Base-by-base conservation (phyloP, 2,888 invertebrate species). In the Drosophila peninsularis region DNA sequence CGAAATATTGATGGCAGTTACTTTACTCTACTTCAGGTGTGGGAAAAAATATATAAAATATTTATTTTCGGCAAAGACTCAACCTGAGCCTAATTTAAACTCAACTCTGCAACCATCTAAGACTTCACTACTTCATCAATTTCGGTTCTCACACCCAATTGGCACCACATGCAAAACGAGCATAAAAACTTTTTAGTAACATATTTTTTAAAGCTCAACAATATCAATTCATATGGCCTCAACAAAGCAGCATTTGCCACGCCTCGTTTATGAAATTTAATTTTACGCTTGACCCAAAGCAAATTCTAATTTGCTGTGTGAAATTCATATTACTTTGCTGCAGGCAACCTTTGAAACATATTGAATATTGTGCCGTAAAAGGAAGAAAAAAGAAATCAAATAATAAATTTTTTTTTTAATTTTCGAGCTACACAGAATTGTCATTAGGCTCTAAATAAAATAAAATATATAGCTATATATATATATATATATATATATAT, bases 291-390 rank as follows among this genome's bases (percentile, higher is more conserved):
- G 54, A 50, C 62, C 50, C n/a, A 19, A 58, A 24, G n/a, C 14
- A 21, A 63, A 67, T 62, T 72, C 24, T 36, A 53, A 64, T 53
- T 64, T 63, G 62, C 32, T 24, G 34, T 52, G 32, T 61, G 39
- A 41, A 41, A 41, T 21, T 42, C 73, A 54, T 66, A 45, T 30
- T 3, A 78, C 67, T 72, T 62, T 55, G 37, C 10, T 17, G 17
- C 55, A 5, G n/a, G 17, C 55, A 3, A 39, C 30, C 2, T 45
- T 7, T 27, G 41, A 41, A 47, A 41, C 30, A 44, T 45, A 37
- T 60, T 34, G 52, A 39, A 70, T 52, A 53, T 41, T 60, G 30
- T 7, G 14, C 36, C 13, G 11, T 34, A 11, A 14, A 37, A 27
- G n/a, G n/a, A n/a, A 5, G 24, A 17, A 30, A 36, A 21, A 19